Percentiles rank a stretch among this genome's conserved stretches.
phyloP scores from a whole-genome alignment of 2,113 vertebrate species.

The Uropsilus gracilis region DNA sequence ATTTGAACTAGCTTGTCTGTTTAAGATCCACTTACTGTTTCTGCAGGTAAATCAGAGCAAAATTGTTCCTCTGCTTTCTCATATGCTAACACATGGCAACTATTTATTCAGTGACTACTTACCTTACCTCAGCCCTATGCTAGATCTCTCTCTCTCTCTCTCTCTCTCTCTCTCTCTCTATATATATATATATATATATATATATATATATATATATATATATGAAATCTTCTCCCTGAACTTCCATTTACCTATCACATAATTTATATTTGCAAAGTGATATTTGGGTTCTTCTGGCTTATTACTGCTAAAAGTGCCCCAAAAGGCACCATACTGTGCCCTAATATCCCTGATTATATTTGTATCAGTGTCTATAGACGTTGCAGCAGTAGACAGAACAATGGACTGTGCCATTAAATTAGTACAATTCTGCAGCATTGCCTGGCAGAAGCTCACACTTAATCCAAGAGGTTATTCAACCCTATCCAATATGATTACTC shows the following conservation, averaged over 20 bases:
- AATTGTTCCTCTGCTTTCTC: constrained; percentile 17
- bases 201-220: neutral
- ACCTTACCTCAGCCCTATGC: neutral
- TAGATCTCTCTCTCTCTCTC: too few relatives aligned
- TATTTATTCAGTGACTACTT: constrained; percentile 37
- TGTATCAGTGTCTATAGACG: constrained; percentile 49
- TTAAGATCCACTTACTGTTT: constrained; percentile 59
- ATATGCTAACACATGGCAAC: neutral
- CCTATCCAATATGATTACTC: constrained; percentile 80
- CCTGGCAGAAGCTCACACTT: constrained; percentile 68
- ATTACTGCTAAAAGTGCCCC: constrained; percentile 15
- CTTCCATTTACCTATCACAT: constrained; percentile 46
- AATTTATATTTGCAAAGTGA: constrained; percentile 68
- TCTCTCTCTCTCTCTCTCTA: too few relatives aligned
- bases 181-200: neutral
- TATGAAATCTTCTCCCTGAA: constrained; percentile 29
- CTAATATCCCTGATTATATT: constrained; percentile 61
- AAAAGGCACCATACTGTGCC: constrained; percentile 31
- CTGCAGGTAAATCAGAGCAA: constrained; percentile 57
- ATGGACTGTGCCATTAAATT: constrained; percentile 73
- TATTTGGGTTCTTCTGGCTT: constrained; percentile 51
- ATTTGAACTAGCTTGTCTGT: constrained; percentile 5
- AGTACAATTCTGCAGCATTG: constrained; percentile 64
- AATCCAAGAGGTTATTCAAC: constrained; percentile 78
- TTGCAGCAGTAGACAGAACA: constrained; percentile 51